Evolutionary conservation across 1,140 invertebrate species (phyloP), one percentile per base, ranked within the genome.

Genomic region (Delia radicum): DNA sequence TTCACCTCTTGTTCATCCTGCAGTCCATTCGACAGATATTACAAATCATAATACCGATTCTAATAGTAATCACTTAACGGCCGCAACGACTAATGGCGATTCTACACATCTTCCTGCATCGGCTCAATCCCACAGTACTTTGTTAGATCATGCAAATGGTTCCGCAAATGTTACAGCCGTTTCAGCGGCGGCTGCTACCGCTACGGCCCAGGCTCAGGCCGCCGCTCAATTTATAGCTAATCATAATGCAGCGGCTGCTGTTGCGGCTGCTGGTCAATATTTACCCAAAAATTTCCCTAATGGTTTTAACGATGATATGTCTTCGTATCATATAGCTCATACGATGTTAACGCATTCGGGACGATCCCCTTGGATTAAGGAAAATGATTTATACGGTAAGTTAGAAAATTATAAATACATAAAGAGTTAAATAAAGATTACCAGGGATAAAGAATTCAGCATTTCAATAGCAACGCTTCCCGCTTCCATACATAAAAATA

Each of bases 311-410:
- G 84, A 85, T 72, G 84, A 85, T 27, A 80, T 84, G 81, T 82
- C 84, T 37, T 83, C 82, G 46, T 85, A 85, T 74, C 84, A 84
- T 77, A 82, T 85, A 76, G 80, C 84, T 37, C 84, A 85, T 31
- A 82, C 84, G 7, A 85, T 85, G 83, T 79, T 85, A 37, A 78
- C 81, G 67, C 84, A 85, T 55, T 75, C 84, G 63, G 81, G 80
- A 6, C 81, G 84, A 46, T 79, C 77, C 55, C 80, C 83, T 24
- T 85, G 84, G 84, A 84, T 85, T 71, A 84, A 85, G 71, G 84
- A 85, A 74, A 85, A 82, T 61, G 84, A 85, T 31, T 74, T 85
- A 46, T 85, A 85, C 71, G 84, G 84, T 85, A 42, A 82, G 84
- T 85, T 55, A 42, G 37, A 13, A n/a, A n/a, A n/a, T n/a, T n/a